Conservation (phyloP, 1,140 invertebrate species). For the Bombus cullumanus region DNA sequence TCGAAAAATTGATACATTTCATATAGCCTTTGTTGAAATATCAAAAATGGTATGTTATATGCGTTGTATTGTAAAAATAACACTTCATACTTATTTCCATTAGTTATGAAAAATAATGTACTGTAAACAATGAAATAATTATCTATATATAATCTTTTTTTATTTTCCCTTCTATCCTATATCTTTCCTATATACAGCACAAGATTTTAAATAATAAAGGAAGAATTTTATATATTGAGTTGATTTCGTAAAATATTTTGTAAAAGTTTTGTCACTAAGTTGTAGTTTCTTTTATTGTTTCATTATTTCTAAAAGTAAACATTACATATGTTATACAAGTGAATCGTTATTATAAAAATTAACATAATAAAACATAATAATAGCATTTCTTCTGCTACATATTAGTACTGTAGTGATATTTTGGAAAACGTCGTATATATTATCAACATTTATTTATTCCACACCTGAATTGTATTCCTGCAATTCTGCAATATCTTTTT, state of each 20-base stretch:
- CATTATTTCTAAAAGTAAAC: background rate
- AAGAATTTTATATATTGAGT: background rate
- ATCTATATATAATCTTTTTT: background rate
- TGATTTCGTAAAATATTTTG: constrained; percentile 13
- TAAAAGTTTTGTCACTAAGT: constrained; percentile 10
- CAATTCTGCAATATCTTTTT: constrained; percentile 89
- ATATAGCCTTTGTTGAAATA: background rate
- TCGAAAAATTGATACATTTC: background rate
- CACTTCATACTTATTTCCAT: background rate
- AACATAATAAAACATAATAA: constrained; percentile 1
- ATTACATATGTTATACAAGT: constrained; percentile 2
- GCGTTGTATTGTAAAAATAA: background rate
- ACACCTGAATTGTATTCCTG: background rate
- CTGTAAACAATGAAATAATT: constrained; percentile 2
- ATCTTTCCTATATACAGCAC: background rate
- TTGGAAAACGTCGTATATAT: background rate
- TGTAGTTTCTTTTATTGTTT: constrained; percentile 8
- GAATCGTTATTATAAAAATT: background rate
- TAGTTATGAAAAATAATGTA: constrained; percentile 6
- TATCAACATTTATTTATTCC: background rate
- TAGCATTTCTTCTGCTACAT: background rate
- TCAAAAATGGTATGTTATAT: background rate
- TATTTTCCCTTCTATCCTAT: background rate
- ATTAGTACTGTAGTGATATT: constrained; percentile 40
- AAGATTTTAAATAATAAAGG: background rate